Conservation (phyloP, 2,888 invertebrate genomes). For the Epistrophe grossulariae region DNA sequence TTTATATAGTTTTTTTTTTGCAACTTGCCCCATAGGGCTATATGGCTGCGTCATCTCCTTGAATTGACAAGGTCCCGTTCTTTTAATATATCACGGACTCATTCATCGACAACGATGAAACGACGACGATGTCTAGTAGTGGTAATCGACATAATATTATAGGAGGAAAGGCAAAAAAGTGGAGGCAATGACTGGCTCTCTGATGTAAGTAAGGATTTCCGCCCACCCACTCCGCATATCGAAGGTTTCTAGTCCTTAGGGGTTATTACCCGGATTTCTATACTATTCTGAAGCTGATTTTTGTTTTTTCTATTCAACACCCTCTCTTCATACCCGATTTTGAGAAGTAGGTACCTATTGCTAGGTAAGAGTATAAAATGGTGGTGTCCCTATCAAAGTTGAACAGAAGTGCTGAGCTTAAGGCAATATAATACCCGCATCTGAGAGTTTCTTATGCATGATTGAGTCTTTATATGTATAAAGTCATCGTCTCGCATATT, state of each 20-base stretch:
- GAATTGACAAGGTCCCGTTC: slow-evolving; percentile 57
- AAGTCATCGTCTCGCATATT: slow-evolving; percentile 63
- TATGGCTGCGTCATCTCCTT: slow-evolving; percentile 43
- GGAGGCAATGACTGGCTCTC: slow-evolving; percentile 29
- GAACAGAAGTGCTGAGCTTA: slow-evolving; percentile 71
- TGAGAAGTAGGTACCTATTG: background rate
- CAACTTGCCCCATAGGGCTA: background rate
- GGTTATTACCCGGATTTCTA: slow-evolving; percentile 71
- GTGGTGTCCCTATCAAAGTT: slow-evolving; percentile 60
- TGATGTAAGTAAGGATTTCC: slow-evolving; percentile 15
- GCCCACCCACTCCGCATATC: slow-evolving; percentile 1
- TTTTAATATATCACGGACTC: slow-evolving; percentile 40
- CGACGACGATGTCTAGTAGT: slow-evolving; percentile 29
- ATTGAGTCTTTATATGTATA: slow-evolving; percentile 66
- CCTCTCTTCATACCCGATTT: background rate
- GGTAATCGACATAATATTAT: slow-evolving; percentile 44
- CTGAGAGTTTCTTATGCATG: slow-evolving; percentile 70
- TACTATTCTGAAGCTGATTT: slow-evolving; percentile 29
- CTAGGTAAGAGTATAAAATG: background rate
- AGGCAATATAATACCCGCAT: slow-evolving; percentile 70
- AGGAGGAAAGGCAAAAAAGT: background rate
- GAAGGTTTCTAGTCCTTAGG: slow-evolving; percentile 59
- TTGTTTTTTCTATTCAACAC: slow-evolving; percentile 24
- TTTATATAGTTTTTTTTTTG: background rate
- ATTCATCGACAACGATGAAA: slow-evolving; percentile 46